Evolutionary conservation across 1,140 invertebrate genomes (phyloP), one percentile per base, ranked within the genome.

Genomic region (Drosophila sproati): DNA sequence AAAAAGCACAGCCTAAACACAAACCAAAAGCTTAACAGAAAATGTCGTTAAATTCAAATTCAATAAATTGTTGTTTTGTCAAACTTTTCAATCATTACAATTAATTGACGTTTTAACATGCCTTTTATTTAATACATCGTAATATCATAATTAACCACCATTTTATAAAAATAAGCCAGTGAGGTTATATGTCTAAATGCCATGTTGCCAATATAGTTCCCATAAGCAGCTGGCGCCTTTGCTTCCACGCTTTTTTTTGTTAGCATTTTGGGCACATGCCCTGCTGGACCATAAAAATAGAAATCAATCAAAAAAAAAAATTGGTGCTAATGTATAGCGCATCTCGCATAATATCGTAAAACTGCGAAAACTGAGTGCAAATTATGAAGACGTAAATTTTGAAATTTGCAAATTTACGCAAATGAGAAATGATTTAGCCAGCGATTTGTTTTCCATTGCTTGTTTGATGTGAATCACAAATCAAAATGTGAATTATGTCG

Each of bases 371-470:
- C 39, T 77, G 59, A 77, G 78, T 77, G 78, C 64, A 77, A 80
- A 80, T 77, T 80, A 80, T 77, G 69, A 77, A 79, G 74, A 73
- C 77, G 74, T 73, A 77, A 77, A 79, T 73, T 20, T 73, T 79
- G 63, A 64, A 66, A 77, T 68, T 73, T 59, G 68, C 57, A 59
- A 68, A 68, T 77, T 69, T 66, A 10, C 28, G 55, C 39, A 60
- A 34, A 37, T 55, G 48, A 32, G 48, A 28, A 32, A 56, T 77
- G 74, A 80, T 68, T 77, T 69, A 51, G 68, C 47, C 35, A 35
- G n/a, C 69, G 69, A 67, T 77, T 80, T 80, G 77, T 80, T 80
- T 78, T 72, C 61, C 61, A n/a, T 62, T 51, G 43, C 41, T 32
- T 50, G 43, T 45, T 70, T 77, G 63, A 62, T 60, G 47, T 35